Percentiles rank a stretch among this genome's conserved stretches.
Evolutionary conservation across 2,113 vertebrate genomes (phyloP).

Genomic region (Cryptotis parvus): DNA sequence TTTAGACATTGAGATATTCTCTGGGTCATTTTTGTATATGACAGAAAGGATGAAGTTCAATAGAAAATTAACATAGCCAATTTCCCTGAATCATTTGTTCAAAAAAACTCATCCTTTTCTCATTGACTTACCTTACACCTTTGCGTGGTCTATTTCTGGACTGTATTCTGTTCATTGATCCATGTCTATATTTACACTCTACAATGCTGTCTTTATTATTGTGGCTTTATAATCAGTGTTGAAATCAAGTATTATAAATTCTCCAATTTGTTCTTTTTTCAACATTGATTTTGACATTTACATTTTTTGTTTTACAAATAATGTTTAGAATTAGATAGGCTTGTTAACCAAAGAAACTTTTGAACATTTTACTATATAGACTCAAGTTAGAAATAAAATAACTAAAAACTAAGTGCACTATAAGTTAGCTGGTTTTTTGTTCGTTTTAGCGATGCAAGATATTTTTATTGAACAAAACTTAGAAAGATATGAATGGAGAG

Average conservation of each 20-base stretch:
- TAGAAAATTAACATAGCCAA: background rate
- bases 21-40: background rate
- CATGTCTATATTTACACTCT: background rate
- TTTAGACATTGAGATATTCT: background rate
- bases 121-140: background rate
- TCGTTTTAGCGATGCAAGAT: too few species aligned
- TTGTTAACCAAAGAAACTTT: constrained; percentile 7
- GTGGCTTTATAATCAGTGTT: background rate
- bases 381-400: constrained; percentile 27
- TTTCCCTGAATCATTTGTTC: background rate
- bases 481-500: too few species aligned
- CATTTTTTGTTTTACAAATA: background rate
- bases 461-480: too few species aligned
- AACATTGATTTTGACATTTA: background rate
- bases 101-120: background rate
- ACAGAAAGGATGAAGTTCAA: background rate
- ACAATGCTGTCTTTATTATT: background rate
- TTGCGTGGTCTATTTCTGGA: background rate
- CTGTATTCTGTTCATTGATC: background rate
- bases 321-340: background rate
- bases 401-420: background rate
- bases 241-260: background rate
- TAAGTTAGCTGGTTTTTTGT: background rate
- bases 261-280: background rate
- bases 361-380: background rate